A percentile compares a stretch with the other conserved stretches of the same genome.
Conservation (phyloP, 2,888 invertebrate species). For the Hypolimnas misippus region DNA sequence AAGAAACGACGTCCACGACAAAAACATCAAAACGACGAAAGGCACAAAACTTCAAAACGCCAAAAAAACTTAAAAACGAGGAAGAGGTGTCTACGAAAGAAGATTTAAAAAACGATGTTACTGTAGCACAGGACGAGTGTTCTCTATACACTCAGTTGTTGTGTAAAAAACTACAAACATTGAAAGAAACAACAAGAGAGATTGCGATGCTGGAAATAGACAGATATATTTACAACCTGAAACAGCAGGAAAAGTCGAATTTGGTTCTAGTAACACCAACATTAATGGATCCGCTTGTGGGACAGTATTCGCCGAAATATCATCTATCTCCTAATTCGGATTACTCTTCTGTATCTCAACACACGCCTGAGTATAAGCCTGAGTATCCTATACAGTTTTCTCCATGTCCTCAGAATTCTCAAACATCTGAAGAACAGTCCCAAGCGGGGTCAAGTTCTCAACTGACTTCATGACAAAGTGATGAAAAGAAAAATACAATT, state of each 20-base stretch:
- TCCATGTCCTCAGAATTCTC: neutral
- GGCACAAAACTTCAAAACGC: neutral
- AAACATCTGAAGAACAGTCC: neutral
- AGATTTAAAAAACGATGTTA: neutral
- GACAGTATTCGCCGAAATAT: slow-evolving; percentile 1
- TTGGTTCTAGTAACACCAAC: neutral
- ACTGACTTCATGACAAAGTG: neutral
- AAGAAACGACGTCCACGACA: neutral
- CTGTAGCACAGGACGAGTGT: neutral
- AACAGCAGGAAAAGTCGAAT: slow-evolving; percentile 8
- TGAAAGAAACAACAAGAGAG: slow-evolving; percentile 1
- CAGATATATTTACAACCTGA: slow-evolving; percentile 9
- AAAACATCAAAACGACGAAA: slow-evolving; percentile 8
- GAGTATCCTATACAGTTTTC: neutral
- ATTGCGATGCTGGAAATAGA: slow-evolving; percentile 7
- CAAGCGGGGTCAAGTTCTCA: neutral
- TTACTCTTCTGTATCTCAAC: slow-evolving; percentile 2
- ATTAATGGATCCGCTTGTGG: neutral
- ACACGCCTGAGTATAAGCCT: neutral
- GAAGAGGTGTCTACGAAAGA: too few species aligned
- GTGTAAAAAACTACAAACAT: slow-evolving; percentile 5
- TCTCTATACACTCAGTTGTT: neutral
- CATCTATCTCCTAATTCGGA: neutral
- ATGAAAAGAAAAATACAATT: neutral
- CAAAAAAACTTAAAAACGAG: neutral